phyloP scores from a whole-genome alignment of 2,113 vertebrate genomes.

The Solenodon paradoxus region DNA sequence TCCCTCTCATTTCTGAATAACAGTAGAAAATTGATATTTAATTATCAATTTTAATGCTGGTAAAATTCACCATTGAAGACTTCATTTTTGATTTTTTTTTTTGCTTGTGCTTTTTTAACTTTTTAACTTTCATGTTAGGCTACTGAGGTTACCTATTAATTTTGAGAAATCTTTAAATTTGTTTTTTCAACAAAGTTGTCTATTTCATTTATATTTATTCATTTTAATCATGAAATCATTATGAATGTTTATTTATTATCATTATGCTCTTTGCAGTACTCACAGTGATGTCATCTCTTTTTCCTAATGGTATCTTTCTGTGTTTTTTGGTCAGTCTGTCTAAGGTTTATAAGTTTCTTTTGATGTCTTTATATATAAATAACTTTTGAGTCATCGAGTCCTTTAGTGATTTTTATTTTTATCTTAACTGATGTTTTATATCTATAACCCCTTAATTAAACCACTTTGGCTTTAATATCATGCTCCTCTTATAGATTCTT shows the following conservation, averaged over 20 bases:
- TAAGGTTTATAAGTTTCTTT: background rate
- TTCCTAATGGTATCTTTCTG: background rate
- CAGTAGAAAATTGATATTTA: background rate
- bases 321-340: background rate
- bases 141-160: background rate
- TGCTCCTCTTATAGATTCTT: background rate
- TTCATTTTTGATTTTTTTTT: background rate
- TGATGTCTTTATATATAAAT: background rate
- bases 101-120: background rate
- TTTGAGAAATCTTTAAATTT: background rate
- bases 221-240: background rate
- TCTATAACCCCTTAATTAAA: background rate
- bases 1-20: background rate
- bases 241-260: background rate
- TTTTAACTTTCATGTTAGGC: background rate
- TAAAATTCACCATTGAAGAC: background rate
- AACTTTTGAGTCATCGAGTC: background rate
- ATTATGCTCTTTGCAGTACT: background rate
- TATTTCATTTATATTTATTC: background rate
- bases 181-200: background rate
- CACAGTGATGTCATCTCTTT: background rate
- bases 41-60: background rate
- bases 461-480: background rate
- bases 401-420: background rate
- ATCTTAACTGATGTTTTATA: background rate